Evolutionary conservation across 2,888 invertebrate genomes (phyloP), one percentile per base, ranked within the genome.

Genomic region (Calameuta filiformis): DNA sequence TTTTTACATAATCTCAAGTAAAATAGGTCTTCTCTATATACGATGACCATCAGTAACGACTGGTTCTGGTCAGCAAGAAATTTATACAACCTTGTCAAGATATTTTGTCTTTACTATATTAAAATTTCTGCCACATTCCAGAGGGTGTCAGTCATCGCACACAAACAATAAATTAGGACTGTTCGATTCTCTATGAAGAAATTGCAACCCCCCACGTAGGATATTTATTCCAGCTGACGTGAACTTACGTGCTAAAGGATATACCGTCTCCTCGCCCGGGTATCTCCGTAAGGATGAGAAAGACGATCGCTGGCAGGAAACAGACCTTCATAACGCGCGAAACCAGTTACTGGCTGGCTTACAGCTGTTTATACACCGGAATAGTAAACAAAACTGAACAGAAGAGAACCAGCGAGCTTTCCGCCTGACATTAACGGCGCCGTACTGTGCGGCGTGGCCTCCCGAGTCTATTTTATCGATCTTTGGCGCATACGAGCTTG

Each of bases 401-500:
- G 73, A 40, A 69, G 88, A 92, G 92, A 88, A 86, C 77, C 73
- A 74, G 79, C 81, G 79, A 84, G 86, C 85, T 92, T 91, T 92
- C 92, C 92, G 92, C 92, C 79, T 82, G 86, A 82, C 37, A 73
- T 82, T 80, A 87, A 86, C 82, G 87, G 88, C 90, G 89, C 87
- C 86, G 77, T 77, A 37, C 81, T 81, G 90, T 81, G 78, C 81
- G 79, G 76, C 77, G 68, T 79, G 71, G 33, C 71, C 71, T 71
- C 71, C 71, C 31, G 31, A 76, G 71, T n/a, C 73, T 69, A 75
- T 79, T 15, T 34, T 78, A 73, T 69, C 75, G 37, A 76, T 75
- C 79, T 80, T 81, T 81, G 80, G 82, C 82, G 83, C 77, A 79
- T 80, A 81, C 83, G 81, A 81, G 80, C 82, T 78, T 81, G 79